Base-by-base conservation (phyloP, 2,797 vertebrate species). In the Crypturellus tataupa region DNA sequence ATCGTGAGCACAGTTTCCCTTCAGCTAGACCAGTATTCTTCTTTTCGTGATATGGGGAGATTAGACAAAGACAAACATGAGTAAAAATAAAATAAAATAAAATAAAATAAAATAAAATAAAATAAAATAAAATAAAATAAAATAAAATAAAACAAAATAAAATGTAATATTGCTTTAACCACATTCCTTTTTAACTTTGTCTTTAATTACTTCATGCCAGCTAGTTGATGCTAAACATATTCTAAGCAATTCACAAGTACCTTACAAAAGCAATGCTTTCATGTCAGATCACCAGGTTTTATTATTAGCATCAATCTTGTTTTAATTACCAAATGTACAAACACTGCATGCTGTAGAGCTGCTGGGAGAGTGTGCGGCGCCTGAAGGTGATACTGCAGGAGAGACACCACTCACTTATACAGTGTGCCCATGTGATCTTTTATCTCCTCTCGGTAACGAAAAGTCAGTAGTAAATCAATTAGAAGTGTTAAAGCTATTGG, bases 391-490 rank as follows among this genome's bases (percentile, higher is more conserved):
- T 80, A 35, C 65, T 80, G 62, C n/a, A 87, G 67, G 59, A 82
- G 71, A 73, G 56, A 60, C n/a, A 80, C 39, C 75, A 33, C 15
- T 77, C 51, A 19, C 44, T 77, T 47, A 46, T 80, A 58, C 40
- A 55, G 60, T 46, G n/a, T 12, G 39, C 5, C 68, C 47, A 21
- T 3, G 1, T 39, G 46, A 60, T 73, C 11, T 73, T 56, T 84
- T 85, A 80, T 87, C 2, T 0, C 29, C 75, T 24, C 89, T 89
- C 62, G 53, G 42, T 67, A 95, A 91, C 60, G 55, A 80, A 87
- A 46, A 94, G 83, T 81, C 56, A 64, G 75, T 63, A 27, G 67
- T 75, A 93, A 93, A 81, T 92, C 87, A 90, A 93, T 91, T 94
- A 82, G 60, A 83, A 92, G 40, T 83, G 56, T n/a, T 95, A 55